Conservation (phyloP, 2,888 invertebrate genomes). For the Timandra comae region DNA sequence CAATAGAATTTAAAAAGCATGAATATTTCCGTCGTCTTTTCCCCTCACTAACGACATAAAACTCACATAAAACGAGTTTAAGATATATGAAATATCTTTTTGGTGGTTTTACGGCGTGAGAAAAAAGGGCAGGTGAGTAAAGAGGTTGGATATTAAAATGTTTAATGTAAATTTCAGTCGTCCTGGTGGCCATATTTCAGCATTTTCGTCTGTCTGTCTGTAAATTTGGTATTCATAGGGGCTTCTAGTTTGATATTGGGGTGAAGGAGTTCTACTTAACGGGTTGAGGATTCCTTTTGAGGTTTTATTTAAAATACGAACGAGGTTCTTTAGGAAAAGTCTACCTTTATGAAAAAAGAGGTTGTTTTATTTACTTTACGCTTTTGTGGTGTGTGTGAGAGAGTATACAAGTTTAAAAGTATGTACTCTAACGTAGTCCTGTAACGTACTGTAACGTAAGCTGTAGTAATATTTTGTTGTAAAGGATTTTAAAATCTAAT, state of each 20-base stretch:
- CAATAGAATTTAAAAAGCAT: too few species aligned
- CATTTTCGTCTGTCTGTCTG: constrained; percentile 61
- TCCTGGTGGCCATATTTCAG: constrained; percentile 62
- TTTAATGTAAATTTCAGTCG: constrained; percentile 74
- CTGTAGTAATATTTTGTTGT: too few species aligned
- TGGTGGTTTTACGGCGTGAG: constrained; percentile 61
- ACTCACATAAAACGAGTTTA: constrained; percentile 38
- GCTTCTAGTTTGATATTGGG: constrained; percentile 62
- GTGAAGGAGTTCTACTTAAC: constrained; percentile 26
- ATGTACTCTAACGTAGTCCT: too few species aligned
- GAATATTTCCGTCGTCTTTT: constrained; percentile 11
- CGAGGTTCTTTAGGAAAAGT: constrained; percentile 3
- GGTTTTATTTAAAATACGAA: constrained; percentile 11
- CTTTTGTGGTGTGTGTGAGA: too few species aligned
- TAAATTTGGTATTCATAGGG: constrained; percentile 68
- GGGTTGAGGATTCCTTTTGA: constrained; percentile 20
- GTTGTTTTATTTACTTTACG: too few species aligned
- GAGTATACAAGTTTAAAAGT: too few species aligned
- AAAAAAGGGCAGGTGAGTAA: constrained; percentile 67
- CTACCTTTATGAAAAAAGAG: too few species aligned
- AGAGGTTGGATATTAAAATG: constrained; percentile 68
- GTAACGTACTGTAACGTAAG: too few species aligned
- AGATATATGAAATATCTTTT: constrained; percentile 45
- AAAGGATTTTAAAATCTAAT: too few species aligned
- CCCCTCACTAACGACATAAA: constrained; percentile 16